Conservation (phyloP, 2,113 vertebrate genomes). For the Oreochromis niloticus region DNA sequence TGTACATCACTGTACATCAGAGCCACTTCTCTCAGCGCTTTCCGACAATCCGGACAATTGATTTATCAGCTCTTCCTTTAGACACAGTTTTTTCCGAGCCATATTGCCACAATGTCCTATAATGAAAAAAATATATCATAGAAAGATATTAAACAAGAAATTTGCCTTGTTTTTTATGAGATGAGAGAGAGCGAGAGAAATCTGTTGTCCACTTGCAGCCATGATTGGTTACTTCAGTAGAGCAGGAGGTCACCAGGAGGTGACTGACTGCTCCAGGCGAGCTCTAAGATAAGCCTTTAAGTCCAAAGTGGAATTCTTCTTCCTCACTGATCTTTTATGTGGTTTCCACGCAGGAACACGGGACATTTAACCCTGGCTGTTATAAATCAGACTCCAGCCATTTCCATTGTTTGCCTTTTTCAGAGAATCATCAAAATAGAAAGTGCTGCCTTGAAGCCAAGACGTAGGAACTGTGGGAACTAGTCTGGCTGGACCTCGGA, state of each 20-base stretch:
- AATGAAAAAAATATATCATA: constrained; percentile 6
- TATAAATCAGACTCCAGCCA: constrained; percentile 8
- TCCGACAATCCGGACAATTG: not conserved
- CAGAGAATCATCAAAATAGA: constrained; percentile 49
- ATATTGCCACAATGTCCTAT: constrained; percentile 3
- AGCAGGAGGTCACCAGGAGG: constrained; percentile 38
- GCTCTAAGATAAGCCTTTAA: constrained; percentile 18
- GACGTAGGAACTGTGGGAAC: constrained; percentile 38
- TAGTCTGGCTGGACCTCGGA: constrained; percentile 50
- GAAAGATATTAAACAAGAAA: not conserved
- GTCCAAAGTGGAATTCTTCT: constrained; percentile 24
- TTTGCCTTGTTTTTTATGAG: not conserved
- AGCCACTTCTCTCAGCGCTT: not conserved
- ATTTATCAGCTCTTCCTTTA: not conserved
- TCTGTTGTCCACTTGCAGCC: constrained; percentile 7
- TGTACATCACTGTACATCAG: not conserved
- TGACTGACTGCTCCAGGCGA: not conserved
- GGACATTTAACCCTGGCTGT: constrained; percentile 12
- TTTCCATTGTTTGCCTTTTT: constrained; percentile 43
- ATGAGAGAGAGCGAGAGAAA: not conserved
- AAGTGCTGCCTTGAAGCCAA: constrained; percentile 1
- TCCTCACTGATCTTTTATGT: constrained; percentile 28
- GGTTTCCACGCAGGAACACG: constrained; percentile 22
- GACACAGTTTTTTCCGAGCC: constrained; percentile 12
- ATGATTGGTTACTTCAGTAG: not conserved